These are phyloP conservation scores for Pogonus chalceus DNA, from an alignment of 1,140 invertebrate species.

Conservation along the genomic window DNA sequence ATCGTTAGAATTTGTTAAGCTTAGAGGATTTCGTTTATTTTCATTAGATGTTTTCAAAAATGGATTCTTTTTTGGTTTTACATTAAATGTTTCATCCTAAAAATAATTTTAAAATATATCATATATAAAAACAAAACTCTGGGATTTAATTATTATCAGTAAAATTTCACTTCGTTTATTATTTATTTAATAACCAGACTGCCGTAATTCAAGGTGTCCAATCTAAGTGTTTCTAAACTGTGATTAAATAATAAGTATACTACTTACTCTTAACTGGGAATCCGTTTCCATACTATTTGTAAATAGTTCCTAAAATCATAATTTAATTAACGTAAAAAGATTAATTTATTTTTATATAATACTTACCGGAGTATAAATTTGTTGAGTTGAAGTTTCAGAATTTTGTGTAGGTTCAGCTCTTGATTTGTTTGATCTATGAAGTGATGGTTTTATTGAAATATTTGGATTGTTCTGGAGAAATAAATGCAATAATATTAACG, in stretches of 20 bases:
- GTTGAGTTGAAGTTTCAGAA: slow-evolving; percentile 14
- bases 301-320: not conserved
- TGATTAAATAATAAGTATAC: no score
- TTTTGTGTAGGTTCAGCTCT: slow-evolving; percentile 16
- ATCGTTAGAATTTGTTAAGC: slow-evolving; percentile 2
- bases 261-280: no score
- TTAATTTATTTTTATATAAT: no score
- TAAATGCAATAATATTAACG: no score
- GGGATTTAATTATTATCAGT: no score
- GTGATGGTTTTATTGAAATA: not conserved
- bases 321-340: no score
- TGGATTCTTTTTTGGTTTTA: slow-evolving; percentile 23
- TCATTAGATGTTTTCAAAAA: slow-evolving; percentile 13
- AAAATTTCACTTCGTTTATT: no score
- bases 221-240: no score
- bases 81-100: slow-evolving; percentile 28
- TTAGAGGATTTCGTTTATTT: slow-evolving; percentile 8
- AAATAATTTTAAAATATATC: no score
- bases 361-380: not conserved
- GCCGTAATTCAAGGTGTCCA: no score
- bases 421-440: not conserved
- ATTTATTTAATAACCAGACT: no score
- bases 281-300: not conserved
- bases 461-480: not conserved
- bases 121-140: no score